These are phyloP conservation scores for Calosoma granatense DNA, from an alignment of 1,140 invertebrate genomes.

Conservation along the genomic window DNA sequence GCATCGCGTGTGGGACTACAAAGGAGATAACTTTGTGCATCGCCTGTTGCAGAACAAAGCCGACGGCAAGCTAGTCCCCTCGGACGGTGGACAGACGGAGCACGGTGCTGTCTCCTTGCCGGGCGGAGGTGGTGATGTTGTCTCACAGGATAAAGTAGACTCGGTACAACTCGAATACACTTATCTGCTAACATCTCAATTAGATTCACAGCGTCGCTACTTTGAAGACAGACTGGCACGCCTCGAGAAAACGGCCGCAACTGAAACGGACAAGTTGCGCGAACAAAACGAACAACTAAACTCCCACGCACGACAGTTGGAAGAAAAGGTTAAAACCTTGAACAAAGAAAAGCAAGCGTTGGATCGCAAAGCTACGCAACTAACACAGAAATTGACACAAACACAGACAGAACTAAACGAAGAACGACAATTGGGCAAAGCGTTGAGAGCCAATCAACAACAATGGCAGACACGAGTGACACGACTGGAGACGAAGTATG, in stretches of 20 bases:
- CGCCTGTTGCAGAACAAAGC: slow-evolving; percentile 89
- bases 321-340: neutral
- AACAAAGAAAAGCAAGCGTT: neutral
- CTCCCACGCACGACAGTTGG: neutral
- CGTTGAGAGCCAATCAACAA: slow-evolving; percentile 65
- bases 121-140: slow-evolving; percentile 37
- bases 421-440: slow-evolving; percentile 65
- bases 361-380: neutral
- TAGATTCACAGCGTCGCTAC: slow-evolving; percentile 87
- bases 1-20: slow-evolving; percentile 97
- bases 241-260: neutral
- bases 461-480: slow-evolving; percentile 62
- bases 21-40: slow-evolving; percentile 95
- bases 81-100: slow-evolving; percentile 45
- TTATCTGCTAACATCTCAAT: slow-evolving; percentile 91
- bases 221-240: slow-evolving; percentile 74
- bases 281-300: neutral
- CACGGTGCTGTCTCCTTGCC: slow-evolving; percentile 42
- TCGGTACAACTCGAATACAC: slow-evolving; percentile 92
- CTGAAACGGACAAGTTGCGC: slow-evolving; percentile 3
- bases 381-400: slow-evolving; percentile 36
- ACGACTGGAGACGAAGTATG: slow-evolving; percentile 51
- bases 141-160: slow-evolving; percentile 79
- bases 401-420: slow-evolving; percentile 59
- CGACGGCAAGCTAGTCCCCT: slow-evolving; percentile 94